Percentiles rank a stretch among this genome's conserved stretches.
Conservation (phyloP, 1,140 invertebrate species). For the Oreohelix idahoensis region DNA sequence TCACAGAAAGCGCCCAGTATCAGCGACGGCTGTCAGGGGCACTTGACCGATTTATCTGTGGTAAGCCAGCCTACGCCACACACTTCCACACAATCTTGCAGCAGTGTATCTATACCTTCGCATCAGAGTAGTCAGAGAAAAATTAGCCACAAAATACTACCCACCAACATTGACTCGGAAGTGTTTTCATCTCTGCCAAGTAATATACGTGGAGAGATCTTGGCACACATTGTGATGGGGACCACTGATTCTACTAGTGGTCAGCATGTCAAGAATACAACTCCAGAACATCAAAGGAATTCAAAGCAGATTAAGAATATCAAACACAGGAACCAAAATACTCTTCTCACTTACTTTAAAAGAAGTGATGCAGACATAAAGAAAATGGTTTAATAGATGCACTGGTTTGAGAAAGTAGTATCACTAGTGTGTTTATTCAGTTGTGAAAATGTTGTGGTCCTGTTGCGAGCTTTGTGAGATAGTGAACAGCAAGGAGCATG, state of each 20-base stretch:
- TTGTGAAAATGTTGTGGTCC: no score
- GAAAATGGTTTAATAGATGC: no score
- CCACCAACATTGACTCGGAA: conserved; percentile 6
- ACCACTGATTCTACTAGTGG: neutral
- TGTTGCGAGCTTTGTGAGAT: no score
- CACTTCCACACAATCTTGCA: neutral
- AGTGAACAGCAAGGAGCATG: no score
- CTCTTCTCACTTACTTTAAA: conserved; percentile 16
- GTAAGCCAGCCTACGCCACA: neutral
- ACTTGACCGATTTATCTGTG: neutral
- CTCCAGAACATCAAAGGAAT: neutral
- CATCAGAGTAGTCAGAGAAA: neutral
- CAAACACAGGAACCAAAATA: conserved; percentile 5
- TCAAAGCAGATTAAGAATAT: neutral
- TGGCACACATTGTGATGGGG: conserved; percentile 29
- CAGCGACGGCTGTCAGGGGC: neutral
- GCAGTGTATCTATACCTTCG: neutral
- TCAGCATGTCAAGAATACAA: neutral
- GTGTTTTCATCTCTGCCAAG: conserved; percentile 29
- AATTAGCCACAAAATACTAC: neutral
- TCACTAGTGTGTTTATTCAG: no score
- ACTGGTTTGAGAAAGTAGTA: no score
- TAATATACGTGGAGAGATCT: conserved; percentile 32
- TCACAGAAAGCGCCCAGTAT: neutral
- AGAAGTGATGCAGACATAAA: neutral